Base-by-base conservation (phyloP, 1,140 invertebrate species). In the Gonatopus flavifemur region DNA sequence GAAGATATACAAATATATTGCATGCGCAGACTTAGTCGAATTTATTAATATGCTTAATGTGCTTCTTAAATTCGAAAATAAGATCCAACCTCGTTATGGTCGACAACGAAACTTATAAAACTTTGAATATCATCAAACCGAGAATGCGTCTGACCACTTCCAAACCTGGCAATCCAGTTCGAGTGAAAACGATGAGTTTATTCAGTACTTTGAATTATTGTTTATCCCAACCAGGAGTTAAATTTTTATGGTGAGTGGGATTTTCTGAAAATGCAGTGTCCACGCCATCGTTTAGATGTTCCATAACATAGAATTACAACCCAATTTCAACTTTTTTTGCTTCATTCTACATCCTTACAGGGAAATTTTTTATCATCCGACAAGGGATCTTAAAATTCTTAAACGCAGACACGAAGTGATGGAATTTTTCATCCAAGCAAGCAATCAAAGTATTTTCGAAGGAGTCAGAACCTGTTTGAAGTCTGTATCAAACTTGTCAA, bases 141-240 rank as follows among this genome's bases (percentile, higher is more conserved):
- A 80, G 83, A 32, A 75, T 82, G n/a, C 90, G 93, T 71, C 89
- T 90, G 6, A 88, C 88, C 51, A 80, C 82, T 15, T 89, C 86
- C 59, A 91, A 90, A 69, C 80, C 81, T 33, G 83, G 84, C 8
- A 69, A 75, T n/a, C 67, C 67, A 15, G 80, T 79, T 18, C n/a
- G n/a, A n/a, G 78, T 72, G 48, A 78, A 68, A 41, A 85, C 83
- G 64, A 75, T 87, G 8, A 91, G 88, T 66, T 66, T 92, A 3
- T 91, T 81, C 76, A 83, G 84, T 12, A 67, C 89, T n/a, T 80
- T 90, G 31, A 86, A 84, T 68, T 90, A 84, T 54, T 91, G 89
- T 57, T 81, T 81, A 55, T 90, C 87, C 1, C 80, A 81, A 62
- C 72, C 85, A 54, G 86, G 83, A 5, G 64, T 62, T 22, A 66